Base-by-base conservation (phyloP, 2,888 invertebrate genomes). In the Epistrophella euchroma region DNA sequence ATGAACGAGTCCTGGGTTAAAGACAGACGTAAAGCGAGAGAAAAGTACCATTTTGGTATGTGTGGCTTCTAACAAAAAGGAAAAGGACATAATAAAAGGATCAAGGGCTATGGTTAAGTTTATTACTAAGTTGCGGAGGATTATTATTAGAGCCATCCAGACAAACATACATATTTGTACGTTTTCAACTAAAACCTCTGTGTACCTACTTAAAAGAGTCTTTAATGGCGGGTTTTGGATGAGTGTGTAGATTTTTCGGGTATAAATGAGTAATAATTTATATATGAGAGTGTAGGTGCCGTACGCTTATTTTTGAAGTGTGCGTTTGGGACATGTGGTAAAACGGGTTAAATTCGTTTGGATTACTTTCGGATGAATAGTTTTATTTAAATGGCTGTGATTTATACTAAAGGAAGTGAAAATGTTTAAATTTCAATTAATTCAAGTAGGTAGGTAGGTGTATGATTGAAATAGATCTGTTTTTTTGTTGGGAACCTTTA, bases 11-110 rank as follows among this genome's bases (percentile, higher is more conserved):
- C 19, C 47, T 68, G 68, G 50, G n/a, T 52, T n/a, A 68, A 52
- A 66, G 64, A 68, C 35, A 19, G 56, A 17, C 17, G 58, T 22
- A 43, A 28, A 37, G 47, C 4, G 55, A 32, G 15, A 22, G 60
- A 62, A 28, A 47, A 17, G 10, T 7, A 64, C 64, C 15, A 43
- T 62, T 62, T 25, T 43, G 37, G 32, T 32, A 35, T 74, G 64
- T 50, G 74, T 32, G 45, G 64, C 32, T 68, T 52, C 25, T 55
- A 60, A 35, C 25, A 35, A 72, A 52, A 52, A 4, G 7, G 25
- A 52, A 75, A 68, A 68, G 50, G 52, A 75, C 58, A 84, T 72
- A 71, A 80, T 72, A 72, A 85, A 80, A 76, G 80, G 76, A 85
- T 85, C 85, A 85, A 73, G 68, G 52, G 60, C 72, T 77, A 71